These are phyloP conservation scores for Salvator merianae DNA, from an alignment of 2,113 vertebrate genomes.

Conservation along the genomic window DNA sequence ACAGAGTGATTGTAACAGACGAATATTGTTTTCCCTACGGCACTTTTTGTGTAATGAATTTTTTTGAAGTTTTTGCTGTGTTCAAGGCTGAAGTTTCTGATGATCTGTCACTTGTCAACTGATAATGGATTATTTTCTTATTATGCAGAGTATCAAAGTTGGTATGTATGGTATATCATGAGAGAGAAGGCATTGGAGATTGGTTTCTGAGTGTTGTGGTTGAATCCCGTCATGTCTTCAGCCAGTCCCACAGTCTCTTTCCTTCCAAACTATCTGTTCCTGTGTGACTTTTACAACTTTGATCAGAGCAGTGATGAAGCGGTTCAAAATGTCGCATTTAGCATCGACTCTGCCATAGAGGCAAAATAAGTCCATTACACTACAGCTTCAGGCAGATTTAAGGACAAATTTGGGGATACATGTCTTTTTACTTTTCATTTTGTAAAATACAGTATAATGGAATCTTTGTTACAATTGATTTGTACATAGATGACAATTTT, in stretches of 20 bases:
- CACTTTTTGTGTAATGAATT: not conserved
- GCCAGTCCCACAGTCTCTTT: constrained; percentile 4
- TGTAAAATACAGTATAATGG: not conserved
- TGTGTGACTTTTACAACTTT: constrained; percentile 41
- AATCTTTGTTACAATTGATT: not conserved
- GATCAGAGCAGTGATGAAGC: not conserved
- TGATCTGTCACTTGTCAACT: not conserved
- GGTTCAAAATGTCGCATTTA: not conserved
- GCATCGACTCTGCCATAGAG: not conserved
- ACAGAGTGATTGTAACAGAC: constrained; percentile 30
- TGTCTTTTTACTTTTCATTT: not conserved
- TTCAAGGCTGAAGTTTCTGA: not conserved
- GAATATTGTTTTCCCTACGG: constrained; percentile 5
- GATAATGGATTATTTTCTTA: not conserved
- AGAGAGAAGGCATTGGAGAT: constrained; percentile 11
- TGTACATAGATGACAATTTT: not conserved
- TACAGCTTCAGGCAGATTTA: not conserved
- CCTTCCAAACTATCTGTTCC: not conserved
- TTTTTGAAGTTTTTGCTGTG: not conserved
- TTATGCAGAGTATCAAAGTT: not conserved
- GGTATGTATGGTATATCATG: not conserved
- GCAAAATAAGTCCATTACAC: not conserved
- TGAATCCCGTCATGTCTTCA: not conserved
- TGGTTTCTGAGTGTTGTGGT: not conserved
- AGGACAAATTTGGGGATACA: not conserved